These are phyloP conservation scores for Capitulum mitella DNA, from an alignment of 2,888 invertebrate species.

Conservation along the genomic window DNA sequence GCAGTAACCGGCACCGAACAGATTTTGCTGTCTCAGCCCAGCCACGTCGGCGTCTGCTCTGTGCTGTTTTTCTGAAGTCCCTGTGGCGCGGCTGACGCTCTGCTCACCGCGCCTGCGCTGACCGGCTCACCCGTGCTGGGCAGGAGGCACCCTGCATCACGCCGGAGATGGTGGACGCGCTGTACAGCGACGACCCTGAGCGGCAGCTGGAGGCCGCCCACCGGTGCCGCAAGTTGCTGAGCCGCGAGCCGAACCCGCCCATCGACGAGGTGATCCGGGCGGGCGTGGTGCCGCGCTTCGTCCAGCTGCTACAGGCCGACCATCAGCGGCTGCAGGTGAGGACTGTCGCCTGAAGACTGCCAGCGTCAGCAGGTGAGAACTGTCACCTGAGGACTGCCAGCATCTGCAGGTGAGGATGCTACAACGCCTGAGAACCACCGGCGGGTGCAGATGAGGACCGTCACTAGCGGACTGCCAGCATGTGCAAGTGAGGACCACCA, in stretches of 20 bases:
- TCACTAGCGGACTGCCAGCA: constrained; percentile 94
- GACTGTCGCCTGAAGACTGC: constrained; percentile 96
- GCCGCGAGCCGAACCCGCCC: constrained; percentile 81
- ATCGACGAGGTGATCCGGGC: constrained; percentile 74
- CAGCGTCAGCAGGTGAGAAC: constrained; percentile 57
- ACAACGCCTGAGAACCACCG: too few relatives aligned
- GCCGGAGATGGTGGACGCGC: constrained; percentile 72
- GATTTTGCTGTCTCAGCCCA: too few relatives aligned
- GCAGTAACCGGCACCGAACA: too few relatives aligned
- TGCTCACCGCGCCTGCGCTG: too few relatives aligned
- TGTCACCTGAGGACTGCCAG: constrained; percentile 97
- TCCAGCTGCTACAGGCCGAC: constrained; percentile 60
- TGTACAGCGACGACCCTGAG: constrained; percentile 57
- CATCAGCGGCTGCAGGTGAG: constrained; percentile 49
- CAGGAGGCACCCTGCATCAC: constrained; percentile 48
- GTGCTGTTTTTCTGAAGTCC: too few relatives aligned
- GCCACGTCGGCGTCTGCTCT: too few relatives aligned
- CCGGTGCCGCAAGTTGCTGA: constrained; percentile 77
- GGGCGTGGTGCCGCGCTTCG: constrained; percentile 75
- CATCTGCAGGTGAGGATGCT: too few relatives aligned
- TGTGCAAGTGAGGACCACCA: constrained; percentile 58
- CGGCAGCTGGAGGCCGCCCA: constrained; percentile 64
- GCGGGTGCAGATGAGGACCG: constrained; percentile 44
- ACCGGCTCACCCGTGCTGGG: too few relatives aligned
- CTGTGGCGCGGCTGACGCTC: too few relatives aligned